Base-by-base conservation (phyloP, 2,888 invertebrate species). In the Meliscaeva auricollis region DNA sequence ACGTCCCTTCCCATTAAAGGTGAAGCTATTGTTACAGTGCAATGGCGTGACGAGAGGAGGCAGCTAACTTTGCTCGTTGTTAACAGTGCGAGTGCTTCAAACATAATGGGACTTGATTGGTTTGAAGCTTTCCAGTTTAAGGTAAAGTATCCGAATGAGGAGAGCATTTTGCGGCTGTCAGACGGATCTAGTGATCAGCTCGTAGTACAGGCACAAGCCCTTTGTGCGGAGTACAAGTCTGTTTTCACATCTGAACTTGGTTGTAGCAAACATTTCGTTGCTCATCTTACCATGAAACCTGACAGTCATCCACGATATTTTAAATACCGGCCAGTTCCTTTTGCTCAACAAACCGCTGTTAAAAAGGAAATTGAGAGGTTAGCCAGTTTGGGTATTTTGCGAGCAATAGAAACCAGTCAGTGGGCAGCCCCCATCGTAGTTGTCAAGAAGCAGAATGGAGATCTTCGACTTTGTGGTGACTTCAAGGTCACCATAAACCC, bases 401-500 rank as follows among this genome's bases (percentile, higher is more conserved):
- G n/a, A n/a, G n/a, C n/a, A n/a, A n/a, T n/a, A n/a, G n/a, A n/a
- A n/a, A n/a, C 70, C 17, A 70, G n/a, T 22, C 48, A 72, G 35
- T 72, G 48, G 41, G 50, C 50, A 22, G n/a, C 50, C 11, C 64
- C 66, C 22, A 66, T 78, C 2, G 69, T 74, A 5, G 62, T 69
- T 0, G 44, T 73, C 6, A 13, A 35, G 15, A 83, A 83, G 60
- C 73, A 60, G 1, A 58, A 58, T 22, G 75, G 60, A 32, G 58
- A 15, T 15, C 17, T 80, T 26, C 52, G 85, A 32, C 15, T 75
- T 26, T 75, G 75, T 32, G 74, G 70, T 9, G 78, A 70, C 75
- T 87, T 41, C 15, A 74, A 64, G 38, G 26, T 41, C 38, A 44
- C 64, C 32, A 7, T 54, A 32, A 30, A 74, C 20, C 26, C 30